Base-by-base conservation (phyloP, 1,140 invertebrate species). In the Brachionus rotundiformis region DNA sequence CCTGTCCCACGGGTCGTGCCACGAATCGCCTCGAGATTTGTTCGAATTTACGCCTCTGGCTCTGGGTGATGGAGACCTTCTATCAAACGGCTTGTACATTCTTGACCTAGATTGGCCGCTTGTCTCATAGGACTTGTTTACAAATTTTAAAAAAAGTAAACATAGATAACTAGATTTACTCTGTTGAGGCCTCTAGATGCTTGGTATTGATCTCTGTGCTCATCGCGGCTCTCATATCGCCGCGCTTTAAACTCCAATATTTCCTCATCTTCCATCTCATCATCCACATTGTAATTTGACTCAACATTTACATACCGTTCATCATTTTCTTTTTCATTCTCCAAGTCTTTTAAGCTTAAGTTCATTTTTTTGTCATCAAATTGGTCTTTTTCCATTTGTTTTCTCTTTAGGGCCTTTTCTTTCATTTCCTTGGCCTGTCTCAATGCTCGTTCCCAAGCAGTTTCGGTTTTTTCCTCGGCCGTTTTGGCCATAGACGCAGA, bases 301-400 rank as follows among this genome's bases (percentile, higher is more conserved):
- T 79, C 76, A 33, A 79, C 54, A 41, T 79, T 79, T 11, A 79
- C 19, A 33, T 79, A 79, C 6, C 76, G 76, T 63, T 79, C 76
- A 54, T 79, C 76, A 39, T 63, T 79, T 54, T 79, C 76, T 54
- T 63, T 79, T 59, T 79, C 76, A 36, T 54, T 63, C 33, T 79
- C 76, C 6, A 79, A 79, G 29, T 79, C 76, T 39, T 79, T 79
- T 33, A 79, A 33, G 54, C 76, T 79, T 41, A 79, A 61, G 25
- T 79, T 79, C 76, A 79, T 79, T 41, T 79, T 79, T 79, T 79
- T 79, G 36, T 79, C 76, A 59, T 59, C 29, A 33, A 79, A 79
- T 10, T 54, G 44, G 25, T 79, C 76, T 39, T 79, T 79, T 31
- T 79, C 76, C n/a, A 36, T 8, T 63, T 79, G 76, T 59, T 79